These are phyloP conservation scores for Chlamydotis undulata DNA, from an alignment of 2,113 vertebrate genomes.

Conservation along the genomic window DNA sequence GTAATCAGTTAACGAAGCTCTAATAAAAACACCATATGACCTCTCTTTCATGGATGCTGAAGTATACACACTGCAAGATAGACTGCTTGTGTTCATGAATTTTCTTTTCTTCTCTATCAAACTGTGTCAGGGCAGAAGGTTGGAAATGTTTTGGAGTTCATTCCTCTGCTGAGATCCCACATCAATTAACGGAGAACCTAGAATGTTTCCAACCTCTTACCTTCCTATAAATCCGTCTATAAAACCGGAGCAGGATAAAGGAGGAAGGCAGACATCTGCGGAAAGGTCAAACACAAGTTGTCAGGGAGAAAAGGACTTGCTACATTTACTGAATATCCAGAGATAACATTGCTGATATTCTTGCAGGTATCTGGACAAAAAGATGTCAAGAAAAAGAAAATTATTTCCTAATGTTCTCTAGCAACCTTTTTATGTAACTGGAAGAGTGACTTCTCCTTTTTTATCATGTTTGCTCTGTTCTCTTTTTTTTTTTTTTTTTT, in stretches of 20 bases:
- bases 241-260: background rate
- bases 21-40: background rate
- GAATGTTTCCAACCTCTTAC: background rate
- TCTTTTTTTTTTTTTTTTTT: conserved; percentile 44
- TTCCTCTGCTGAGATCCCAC: conserved; percentile 18
- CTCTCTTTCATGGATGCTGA: background rate
- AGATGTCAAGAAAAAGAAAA: background rate
- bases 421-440: background rate
- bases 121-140: background rate
- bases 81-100: background rate
- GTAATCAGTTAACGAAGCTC: background rate
- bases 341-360: background rate
- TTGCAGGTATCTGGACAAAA: background rate
- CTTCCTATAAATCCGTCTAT: background rate
- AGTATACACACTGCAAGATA: background rate
- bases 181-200: conserved; percentile 2
- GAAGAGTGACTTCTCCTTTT: background rate
- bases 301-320: background rate
- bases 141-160: background rate
- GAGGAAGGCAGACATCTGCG: background rate
- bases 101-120: background rate
- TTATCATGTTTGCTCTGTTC: background rate
- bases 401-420: background rate
- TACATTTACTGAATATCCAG: background rate
- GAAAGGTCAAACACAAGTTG: background rate